These are phyloP conservation scores for Biston betularia DNA, from an alignment of 2,888 invertebrate species.

Conservation along the genomic window DNA sequence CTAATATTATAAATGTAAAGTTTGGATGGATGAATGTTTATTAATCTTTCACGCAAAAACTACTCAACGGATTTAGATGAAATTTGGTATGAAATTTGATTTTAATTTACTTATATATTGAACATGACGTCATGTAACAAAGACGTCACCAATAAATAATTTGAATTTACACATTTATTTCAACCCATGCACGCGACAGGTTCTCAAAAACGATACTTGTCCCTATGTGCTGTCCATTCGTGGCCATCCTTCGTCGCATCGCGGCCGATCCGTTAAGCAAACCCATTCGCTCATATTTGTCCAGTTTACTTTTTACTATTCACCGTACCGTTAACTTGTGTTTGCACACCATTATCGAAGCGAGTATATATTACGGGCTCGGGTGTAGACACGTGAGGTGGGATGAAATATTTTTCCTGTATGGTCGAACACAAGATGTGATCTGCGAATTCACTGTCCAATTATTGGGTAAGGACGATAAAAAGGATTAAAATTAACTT, in stretches of 20 bases:
- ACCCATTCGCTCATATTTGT: conserved; percentile 81
- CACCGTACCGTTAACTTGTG: conserved; percentile 74
- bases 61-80: no score
- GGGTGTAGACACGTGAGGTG: conserved; percentile 26
- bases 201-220: conserved; percentile 19
- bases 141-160: no score
- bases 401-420: conserved; percentile 7
- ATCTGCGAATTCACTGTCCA: no score
- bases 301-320: conserved; percentile 84
- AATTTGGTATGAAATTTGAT: no score
- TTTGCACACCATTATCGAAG: conserved; percentile 78
- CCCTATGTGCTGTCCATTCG: conserved; percentile 18
- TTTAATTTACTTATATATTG: no score
- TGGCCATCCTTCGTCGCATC: conserved; percentile 45
- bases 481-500: no score
- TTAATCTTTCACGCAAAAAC: no score
- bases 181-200: background rate
- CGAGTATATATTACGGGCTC: conserved; percentile 44
- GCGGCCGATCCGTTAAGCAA: conserved; percentile 75
- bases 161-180: background rate
- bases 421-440: no score
- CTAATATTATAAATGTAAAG: no score
- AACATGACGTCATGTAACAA: no score
- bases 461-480: no score
- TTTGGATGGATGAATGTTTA: no score